Conservation (phyloP, 1,140 invertebrate species). For the Aphaenogaster floridana region DNA sequence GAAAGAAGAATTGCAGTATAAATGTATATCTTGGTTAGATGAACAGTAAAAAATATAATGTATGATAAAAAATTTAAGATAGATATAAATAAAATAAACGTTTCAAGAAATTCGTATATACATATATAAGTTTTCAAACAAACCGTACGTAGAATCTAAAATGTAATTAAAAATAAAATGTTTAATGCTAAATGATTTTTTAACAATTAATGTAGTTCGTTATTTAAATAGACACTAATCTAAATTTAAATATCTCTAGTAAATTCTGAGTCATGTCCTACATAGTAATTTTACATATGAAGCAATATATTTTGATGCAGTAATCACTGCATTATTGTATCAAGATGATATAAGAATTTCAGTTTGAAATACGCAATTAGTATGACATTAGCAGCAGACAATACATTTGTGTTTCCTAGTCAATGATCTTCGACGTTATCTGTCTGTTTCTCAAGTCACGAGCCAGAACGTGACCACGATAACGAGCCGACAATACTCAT, state of each 20-base stretch:
- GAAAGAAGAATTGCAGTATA: neutral
- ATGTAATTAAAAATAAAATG: neutral
- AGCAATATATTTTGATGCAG: neutral
- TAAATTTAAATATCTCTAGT: neutral
- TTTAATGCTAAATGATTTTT: neutral
- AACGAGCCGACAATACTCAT: slow-evolving; percentile 25
- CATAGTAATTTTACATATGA: neutral
- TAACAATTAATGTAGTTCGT: neutral
- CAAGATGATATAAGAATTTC: neutral
- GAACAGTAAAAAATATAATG: neutral
- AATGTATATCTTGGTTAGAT: neutral
- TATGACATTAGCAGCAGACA: neutral
- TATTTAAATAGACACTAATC: neutral
- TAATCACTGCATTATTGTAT: neutral
- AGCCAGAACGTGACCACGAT: slow-evolving; percentile 43
- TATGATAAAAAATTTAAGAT: neutral
- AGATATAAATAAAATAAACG: neutral
- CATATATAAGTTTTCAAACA: neutral
- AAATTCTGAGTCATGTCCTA: neutral
- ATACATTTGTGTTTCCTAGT: slow-evolving; percentile 6
- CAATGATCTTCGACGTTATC: slow-evolving; percentile 26
- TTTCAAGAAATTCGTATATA: neutral
- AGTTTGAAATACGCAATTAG: neutral
- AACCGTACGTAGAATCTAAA: neutral
- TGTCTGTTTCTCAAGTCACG: slow-evolving; percentile 10